phyloP scores from a whole-genome alignment of 2,888 invertebrate species.

The Penaeus monodon region DNA sequence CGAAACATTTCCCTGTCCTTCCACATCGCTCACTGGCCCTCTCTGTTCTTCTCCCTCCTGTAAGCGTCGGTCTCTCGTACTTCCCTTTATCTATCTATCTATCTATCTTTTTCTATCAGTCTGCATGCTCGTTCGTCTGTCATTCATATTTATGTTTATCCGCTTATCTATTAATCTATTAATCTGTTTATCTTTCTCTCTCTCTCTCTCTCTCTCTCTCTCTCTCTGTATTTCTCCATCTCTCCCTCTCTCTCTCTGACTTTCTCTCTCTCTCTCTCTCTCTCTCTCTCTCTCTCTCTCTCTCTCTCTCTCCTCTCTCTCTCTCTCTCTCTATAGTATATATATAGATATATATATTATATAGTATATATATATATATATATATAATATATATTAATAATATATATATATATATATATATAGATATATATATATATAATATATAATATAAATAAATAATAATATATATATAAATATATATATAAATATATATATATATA shows the following conservation, averaged over 20 bases:
- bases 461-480: background rate
- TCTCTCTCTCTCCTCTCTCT: too few species aligned
- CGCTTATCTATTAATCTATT: background rate
- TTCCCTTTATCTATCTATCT: background rate
- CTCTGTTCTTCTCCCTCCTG: background rate
- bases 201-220: background rate
- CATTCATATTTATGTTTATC: too few species aligned
- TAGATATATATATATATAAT: conserved; percentile 1
- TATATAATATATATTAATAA: too few species aligned
- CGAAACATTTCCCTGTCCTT: background rate
- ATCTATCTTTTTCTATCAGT: too few species aligned
- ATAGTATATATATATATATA: too few species aligned
- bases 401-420: background rate
- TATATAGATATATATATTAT: too few species aligned
- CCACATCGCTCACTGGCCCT: background rate
- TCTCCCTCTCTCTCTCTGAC: too few species aligned
- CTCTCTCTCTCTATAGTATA: too few species aligned
- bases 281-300: too few species aligned
- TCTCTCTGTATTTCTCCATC: background rate
- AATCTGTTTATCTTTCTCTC: background rate
- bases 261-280: too few species aligned
- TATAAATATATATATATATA: background rate
- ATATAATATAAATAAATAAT: background rate
- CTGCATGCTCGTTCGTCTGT: too few species aligned
- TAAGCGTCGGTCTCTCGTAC: background rate